A percentile compares a stretch with the other conserved stretches of the same genome.
phyloP scores from a whole-genome alignment of 2,888 invertebrate species.

The Agrotis ipsilon region DNA sequence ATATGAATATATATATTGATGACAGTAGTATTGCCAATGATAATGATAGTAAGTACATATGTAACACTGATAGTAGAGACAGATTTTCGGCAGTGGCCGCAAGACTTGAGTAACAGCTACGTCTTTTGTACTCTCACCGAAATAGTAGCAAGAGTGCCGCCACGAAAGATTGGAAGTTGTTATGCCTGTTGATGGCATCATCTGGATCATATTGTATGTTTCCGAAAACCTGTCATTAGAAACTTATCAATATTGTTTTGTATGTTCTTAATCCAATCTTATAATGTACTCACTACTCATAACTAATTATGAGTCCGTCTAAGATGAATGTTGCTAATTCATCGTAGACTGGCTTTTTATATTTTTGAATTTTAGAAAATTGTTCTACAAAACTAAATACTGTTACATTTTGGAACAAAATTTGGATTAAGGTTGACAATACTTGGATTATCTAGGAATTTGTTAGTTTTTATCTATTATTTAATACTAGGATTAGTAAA shows the following conservation, averaged over 20 bases:
- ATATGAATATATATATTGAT: conserved; percentile 66
- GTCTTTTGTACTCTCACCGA: conserved; percentile 93
- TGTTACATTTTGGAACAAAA: conserved; percentile 43
- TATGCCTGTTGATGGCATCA: conserved; percentile 97
- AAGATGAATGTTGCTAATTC: conserved; percentile 54
- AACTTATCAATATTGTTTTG: conserved; percentile 74
- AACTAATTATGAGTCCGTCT: conserved; percentile 52
- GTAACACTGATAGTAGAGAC: conserved; percentile 74
- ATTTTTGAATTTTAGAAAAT: conserved; percentile 42
- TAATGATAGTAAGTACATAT: conserved; percentile 72
- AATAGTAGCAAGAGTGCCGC: conserved; percentile 97
- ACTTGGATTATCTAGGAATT: conserved; percentile 49
- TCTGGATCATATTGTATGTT: conserved; percentile 97
- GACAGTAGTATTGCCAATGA: conserved; percentile 71
- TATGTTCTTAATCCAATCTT: conserved; percentile 60
- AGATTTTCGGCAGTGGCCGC: conserved; percentile 74
- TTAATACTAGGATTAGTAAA: conserved; percentile 54
- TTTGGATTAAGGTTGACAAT: conserved; percentile 53
- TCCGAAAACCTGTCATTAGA: conserved; percentile 96
- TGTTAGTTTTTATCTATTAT: conserved; percentile 36
- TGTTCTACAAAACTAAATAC: conserved; percentile 57
- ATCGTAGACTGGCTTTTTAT: conserved; percentile 47
- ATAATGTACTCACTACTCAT: conserved; percentile 67
- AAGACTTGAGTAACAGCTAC: conserved; percentile 73
- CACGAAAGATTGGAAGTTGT: conserved; percentile 98